A percentile compares a stretch with the other conserved stretches of the same genome.
phyloP scores from a whole-genome alignment of 2,797 vertebrate genomes.

The Naso thynnoides region DNA sequence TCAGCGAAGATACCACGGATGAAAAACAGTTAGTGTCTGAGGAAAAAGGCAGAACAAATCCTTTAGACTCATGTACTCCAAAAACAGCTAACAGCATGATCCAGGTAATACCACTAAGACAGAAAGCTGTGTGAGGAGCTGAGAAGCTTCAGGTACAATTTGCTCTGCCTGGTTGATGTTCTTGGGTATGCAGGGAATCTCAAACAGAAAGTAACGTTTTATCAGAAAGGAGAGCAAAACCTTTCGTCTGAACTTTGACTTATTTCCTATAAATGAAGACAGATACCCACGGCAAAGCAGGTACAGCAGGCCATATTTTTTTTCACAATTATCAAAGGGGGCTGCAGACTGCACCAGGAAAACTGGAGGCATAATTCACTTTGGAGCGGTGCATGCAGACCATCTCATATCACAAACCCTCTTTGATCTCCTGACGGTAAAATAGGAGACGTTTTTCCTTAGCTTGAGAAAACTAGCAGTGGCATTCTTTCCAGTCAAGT shows the following conservation, averaged over 20 bases:
- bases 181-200: constrained; percentile 83
- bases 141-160: constrained; percentile 89
- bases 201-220: constrained; percentile 79
- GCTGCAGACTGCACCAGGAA: constrained; percentile 45
- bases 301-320: constrained; percentile 61
- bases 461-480: constrained; percentile 78
- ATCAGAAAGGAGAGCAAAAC: constrained; percentile 64
- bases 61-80: constrained; percentile 50
- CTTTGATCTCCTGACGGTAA: constrained; percentile 72
- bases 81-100: constrained; percentile 63
- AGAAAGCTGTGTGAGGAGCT: constrained; percentile 62
- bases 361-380: constrained; percentile 54
- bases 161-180: constrained; percentile 82
- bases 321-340: constrained; percentile 66
- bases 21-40: constrained; percentile 46
- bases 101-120: constrained; percentile 70
- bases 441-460: constrained; percentile 63
- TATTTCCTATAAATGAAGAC: constrained; percentile 73
- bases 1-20: constrained; percentile 45
- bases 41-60: constrained; percentile 56
- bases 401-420: constrained; percentile 69
- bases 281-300: constrained; percentile 69
- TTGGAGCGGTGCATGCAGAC: constrained; percentile 52
- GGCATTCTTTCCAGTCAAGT: constrained; percentile 82
- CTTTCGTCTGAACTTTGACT: constrained; percentile 76